Conservation (phyloP, 2,888 invertebrate genomes). For the Melitaea athalia region DNA sequence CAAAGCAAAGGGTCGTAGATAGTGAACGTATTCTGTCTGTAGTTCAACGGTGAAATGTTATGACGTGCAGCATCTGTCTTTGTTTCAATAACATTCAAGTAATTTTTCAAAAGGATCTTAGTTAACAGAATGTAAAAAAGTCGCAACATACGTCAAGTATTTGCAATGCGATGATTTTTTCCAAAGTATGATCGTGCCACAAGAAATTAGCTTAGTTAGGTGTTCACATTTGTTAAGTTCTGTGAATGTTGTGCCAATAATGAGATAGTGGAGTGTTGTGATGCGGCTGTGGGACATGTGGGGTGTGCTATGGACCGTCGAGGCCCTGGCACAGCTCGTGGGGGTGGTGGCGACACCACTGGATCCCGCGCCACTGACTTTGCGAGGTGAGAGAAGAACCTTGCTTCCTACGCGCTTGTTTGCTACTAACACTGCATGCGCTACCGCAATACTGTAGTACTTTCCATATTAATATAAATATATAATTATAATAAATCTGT, state of each 20-base stretch:
- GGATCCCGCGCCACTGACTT: conserved; percentile 66
- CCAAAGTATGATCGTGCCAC: conserved; percentile 80
- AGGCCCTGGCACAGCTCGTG: conserved; percentile 67
- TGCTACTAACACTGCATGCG: conserved; percentile 54
- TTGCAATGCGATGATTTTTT: conserved; percentile 67
- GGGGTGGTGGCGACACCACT: conserved; percentile 69
- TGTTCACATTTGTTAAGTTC: conserved; percentile 77
- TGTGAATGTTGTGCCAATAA: conserved; percentile 81
- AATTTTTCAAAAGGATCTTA: conserved; percentile 55
- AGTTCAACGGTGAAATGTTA: conserved; percentile 72
- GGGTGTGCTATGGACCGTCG: conserved; percentile 75
- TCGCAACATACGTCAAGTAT: conserved; percentile 53
- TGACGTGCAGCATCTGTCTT: conserved; percentile 80
- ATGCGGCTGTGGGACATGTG: conserved; percentile 82
- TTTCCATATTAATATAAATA: conserved; percentile 11
- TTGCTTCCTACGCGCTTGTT: conserved; percentile 63
- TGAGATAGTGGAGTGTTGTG: conserved; percentile 82
- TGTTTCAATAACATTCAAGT: conserved; percentile 71
- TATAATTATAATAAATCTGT: conserved; percentile 5
- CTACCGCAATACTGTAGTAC: conserved; percentile 40
- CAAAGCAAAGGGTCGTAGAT: conserved; percentile 35
- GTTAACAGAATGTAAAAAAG: conserved; percentile 68
- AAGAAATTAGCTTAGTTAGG: conserved; percentile 78
- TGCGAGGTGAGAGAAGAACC: conserved; percentile 75
- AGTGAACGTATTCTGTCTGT: conserved; percentile 49